These are phyloP conservation scores for Numenius phaeopus DNA, from an alignment of 2,797 vertebrate species.

Conservation along the genomic window DNA sequence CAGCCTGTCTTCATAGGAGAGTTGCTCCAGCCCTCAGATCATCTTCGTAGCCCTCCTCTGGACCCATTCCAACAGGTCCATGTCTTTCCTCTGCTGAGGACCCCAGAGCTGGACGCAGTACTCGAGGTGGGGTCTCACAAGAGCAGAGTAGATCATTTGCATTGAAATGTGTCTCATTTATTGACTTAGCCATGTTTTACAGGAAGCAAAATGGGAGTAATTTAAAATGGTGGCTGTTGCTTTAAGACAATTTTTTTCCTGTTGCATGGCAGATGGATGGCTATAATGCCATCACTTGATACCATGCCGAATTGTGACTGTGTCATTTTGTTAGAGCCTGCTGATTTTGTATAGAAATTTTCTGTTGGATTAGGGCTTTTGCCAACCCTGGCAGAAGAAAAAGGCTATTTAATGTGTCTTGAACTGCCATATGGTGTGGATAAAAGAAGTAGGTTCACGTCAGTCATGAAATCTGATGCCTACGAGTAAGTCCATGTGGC, in stretches of 20 bases:
- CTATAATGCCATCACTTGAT: constrained; percentile 80
- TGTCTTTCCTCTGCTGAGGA: no score
- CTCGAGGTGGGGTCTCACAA: no score
- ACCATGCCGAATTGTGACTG: constrained; percentile 72
- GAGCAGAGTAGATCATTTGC: neutral
- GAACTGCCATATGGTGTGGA: constrained; percentile 61
- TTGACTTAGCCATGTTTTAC: neutral
- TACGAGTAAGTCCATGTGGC: neutral
- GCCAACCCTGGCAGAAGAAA: constrained; percentile 58
- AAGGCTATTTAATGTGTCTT: constrained; percentile 68
- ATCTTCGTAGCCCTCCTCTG: no score
- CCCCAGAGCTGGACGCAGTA: no score
- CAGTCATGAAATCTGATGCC: constrained; percentile 12
- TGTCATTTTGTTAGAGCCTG: constrained; percentile 68
- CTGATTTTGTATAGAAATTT: constrained; percentile 76
- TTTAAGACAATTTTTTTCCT: constrained; percentile 61
- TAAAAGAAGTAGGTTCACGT: constrained; percentile 41
- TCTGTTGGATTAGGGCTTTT: constrained; percentile 59
- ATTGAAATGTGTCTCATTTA: constrained; percentile 27
- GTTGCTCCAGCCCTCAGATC: no score
- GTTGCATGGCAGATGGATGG: constrained; percentile 72
- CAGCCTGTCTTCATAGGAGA: no score
- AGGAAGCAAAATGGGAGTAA: neutral
- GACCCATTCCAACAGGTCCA: no score
- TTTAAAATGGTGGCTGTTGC: constrained; percentile 43